These are phyloP conservation scores for Linhomoeus sp. DNA, from an alignment of 2,888 invertebrate genomes.

Conservation along the genomic window DNA sequence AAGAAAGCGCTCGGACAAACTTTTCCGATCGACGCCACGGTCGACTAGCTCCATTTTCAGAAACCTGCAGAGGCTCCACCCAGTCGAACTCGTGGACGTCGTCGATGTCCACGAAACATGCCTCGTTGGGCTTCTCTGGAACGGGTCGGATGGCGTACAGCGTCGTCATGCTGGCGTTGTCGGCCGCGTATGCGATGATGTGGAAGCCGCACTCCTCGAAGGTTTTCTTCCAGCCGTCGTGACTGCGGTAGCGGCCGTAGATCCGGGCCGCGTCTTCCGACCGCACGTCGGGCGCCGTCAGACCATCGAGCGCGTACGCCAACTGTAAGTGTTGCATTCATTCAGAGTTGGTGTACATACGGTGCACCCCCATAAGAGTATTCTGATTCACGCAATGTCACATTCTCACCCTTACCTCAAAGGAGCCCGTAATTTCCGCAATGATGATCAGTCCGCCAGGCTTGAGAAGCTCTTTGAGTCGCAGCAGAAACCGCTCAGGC, in stretches of 20 bases:
- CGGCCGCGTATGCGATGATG: not conserved
- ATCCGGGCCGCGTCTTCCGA: too few species aligned
- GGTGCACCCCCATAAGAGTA: too few species aligned
- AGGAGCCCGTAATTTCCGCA: constrained; percentile 26
- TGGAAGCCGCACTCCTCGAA: constrained; percentile 18
- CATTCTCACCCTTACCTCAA: too few species aligned
- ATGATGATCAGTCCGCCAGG: constrained; percentile 32
- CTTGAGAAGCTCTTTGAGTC: constrained; percentile 15
- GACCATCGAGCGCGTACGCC: too few species aligned
- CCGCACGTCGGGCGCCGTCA: too few species aligned
- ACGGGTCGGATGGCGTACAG: constrained; percentile 17
- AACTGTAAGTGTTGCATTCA: too few species aligned
- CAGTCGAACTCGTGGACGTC: constrained; percentile 23
- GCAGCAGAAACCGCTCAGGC: constrained; percentile 15
- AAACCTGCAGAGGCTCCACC: constrained; percentile 24
- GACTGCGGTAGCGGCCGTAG: constrained; percentile 1
- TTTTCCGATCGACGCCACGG: too few species aligned
- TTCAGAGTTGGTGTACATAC: too few species aligned
- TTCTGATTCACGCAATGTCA: too few species aligned
- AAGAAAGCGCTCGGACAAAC: too few species aligned
- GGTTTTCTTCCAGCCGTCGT: constrained; percentile 14
- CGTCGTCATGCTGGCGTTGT: constrained; percentile 13
- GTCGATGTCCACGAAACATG: constrained; percentile 21
- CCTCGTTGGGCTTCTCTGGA: constrained; percentile 12
- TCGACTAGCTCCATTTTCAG: too few species aligned